phyloP scores from a whole-genome alignment of 2,113 vertebrate genomes.

The Phaethon lepturus region DNA sequence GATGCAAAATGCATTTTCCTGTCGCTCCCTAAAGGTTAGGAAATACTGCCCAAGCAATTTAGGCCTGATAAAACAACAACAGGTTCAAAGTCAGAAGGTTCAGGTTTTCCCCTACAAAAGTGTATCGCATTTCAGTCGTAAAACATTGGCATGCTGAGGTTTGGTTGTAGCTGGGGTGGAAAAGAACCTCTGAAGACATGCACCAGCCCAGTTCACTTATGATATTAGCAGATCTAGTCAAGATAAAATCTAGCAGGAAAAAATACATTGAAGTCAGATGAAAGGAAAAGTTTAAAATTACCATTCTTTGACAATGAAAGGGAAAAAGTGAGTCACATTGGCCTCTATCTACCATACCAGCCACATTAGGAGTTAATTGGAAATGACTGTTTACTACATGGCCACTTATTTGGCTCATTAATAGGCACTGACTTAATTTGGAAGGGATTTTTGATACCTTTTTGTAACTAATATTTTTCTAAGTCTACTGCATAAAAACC shows the following conservation, averaged over 20 bases:
- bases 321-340: slow-evolving; percentile 41
- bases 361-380: not conserved
- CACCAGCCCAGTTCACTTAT: not conserved
- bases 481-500: slow-evolving; percentile 2
- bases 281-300: slow-evolving; percentile 49
- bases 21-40: slow-evolving; percentile 54
- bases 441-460: slow-evolving; percentile 44
- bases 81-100: slow-evolving; percentile 30
- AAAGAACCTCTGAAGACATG: slow-evolving; percentile 32
- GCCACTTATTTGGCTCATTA: slow-evolving; percentile 43
- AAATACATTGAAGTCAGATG: slow-evolving; percentile 51
- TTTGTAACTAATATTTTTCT: slow-evolving; percentile 45
- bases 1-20: slow-evolving; percentile 48
- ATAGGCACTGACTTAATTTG: slow-evolving; percentile 18
- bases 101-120: slow-evolving; percentile 19
- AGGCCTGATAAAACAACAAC: not conserved
- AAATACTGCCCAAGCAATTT: slow-evolving; percentile 17
- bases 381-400: slow-evolving; percentile 38
- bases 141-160: not conserved
- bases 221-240: slow-evolving; percentile 24
- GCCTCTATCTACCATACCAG: slow-evolving; percentile 5
- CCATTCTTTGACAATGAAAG: slow-evolving; percentile 43
- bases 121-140: not conserved
- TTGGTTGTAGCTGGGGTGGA: not conserved
- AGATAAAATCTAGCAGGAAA: slow-evolving; percentile 60